Evolutionary conservation across 1,140 invertebrate genomes (phyloP).

Genomic region (Oryctes rhinoceros): DNA sequence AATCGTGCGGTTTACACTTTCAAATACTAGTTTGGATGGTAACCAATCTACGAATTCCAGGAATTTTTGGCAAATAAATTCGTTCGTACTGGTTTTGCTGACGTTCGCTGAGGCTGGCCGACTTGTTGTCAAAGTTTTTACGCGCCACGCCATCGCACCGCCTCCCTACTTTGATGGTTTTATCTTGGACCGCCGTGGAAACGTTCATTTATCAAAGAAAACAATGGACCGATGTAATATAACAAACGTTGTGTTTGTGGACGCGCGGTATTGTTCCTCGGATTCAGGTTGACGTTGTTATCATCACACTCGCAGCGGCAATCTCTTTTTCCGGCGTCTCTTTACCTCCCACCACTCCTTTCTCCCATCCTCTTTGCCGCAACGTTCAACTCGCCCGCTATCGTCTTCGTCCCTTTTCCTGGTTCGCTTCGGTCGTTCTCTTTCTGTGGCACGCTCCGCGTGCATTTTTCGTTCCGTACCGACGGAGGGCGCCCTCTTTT

Average conservation of each 20-base stretch:
- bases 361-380: neutral
- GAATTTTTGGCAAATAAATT: neutral
- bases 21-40: too few relatives aligned
- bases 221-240: conserved; percentile 25
- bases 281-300: conserved; percentile 29
- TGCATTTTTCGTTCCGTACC: neutral
- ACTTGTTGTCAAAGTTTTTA: conserved; percentile 15
- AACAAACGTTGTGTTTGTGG: conserved; percentile 27
- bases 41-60: neutral
- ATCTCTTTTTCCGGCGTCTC: conserved; percentile 8
- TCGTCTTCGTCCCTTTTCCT: neutral
- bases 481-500: neutral
- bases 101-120: neutral
- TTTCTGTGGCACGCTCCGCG: too few relatives aligned
- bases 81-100: neutral
- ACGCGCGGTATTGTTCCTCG: conserved; percentile 26
- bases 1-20: too few relatives aligned
- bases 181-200: conserved; percentile 26
- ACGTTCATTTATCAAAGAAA: conserved; percentile 35
- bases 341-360: neutral
- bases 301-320: conserved; percentile 20
- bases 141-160: neutral
- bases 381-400: neutral
- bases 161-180: conserved; percentile 15
- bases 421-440: neutral